These are phyloP conservation scores for Hydrocynus forskahlii DNA, from an alignment of 2,797 vertebrate species.

Conservation along the genomic window DNA sequence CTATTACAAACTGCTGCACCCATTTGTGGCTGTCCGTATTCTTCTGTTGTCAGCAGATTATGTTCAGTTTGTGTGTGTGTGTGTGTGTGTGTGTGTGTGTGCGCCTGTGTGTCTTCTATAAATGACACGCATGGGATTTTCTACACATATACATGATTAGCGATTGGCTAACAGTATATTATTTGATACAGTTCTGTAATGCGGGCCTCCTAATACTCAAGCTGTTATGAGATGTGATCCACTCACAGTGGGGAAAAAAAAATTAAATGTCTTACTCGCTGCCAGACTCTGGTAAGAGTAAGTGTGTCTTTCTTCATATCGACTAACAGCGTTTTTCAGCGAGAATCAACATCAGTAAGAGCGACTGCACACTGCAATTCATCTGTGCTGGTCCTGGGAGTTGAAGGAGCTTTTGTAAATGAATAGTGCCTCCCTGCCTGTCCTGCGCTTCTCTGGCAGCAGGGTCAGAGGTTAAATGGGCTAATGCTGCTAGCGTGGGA, in stretches of 20 bases:
- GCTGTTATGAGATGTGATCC: neutral
- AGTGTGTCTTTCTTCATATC: neutral
- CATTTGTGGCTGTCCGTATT: conserved; percentile 57
- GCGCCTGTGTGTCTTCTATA: conserved; percentile 31
- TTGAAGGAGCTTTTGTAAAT: conserved; percentile 53
- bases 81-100: conserved; percentile 22
- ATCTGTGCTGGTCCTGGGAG: conserved; percentile 11
- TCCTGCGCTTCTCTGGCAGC: conserved; percentile 54
- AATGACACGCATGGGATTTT: conserved; percentile 21
- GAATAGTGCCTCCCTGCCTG: conserved; percentile 51
- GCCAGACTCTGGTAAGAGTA: neutral
- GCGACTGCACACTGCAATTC: neutral
- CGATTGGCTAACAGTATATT: conserved; percentile 28
- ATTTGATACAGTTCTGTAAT: conserved; percentile 7
- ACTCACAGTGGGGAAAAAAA: neutral
- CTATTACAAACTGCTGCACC: conserved; percentile 59
- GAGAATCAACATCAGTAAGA: neutral
- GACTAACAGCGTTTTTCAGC: neutral
- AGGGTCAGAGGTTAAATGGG: conserved; percentile 65
- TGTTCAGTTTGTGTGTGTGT: conserved; percentile 30
- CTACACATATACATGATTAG: conserved; percentile 20
- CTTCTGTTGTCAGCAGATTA: conserved; percentile 57
- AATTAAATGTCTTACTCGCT: neutral
- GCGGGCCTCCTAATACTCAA: conserved; percentile 14
- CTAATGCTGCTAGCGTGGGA: conserved; percentile 63